Base-by-base conservation (phyloP, 1,140 invertebrate species). In the Chrysomallon squamiferum region DNA sequence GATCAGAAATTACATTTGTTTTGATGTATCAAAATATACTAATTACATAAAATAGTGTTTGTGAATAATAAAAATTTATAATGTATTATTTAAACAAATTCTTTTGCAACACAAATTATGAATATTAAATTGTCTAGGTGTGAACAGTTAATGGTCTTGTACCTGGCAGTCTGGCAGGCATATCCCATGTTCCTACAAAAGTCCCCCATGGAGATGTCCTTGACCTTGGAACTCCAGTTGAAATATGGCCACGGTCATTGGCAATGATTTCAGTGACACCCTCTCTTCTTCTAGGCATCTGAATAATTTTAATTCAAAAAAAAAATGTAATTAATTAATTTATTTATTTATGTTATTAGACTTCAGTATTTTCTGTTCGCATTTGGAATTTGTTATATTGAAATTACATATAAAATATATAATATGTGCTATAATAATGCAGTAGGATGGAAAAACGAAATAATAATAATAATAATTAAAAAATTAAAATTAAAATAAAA, bases 131-230 rank as follows among this genome's bases (percentile, higher is more conserved):
- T n/a, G n/a, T n/a, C n/a, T n/a, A n/a, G n/a, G n/a, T n/a, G n/a
- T n/a, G n/a, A n/a, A 29, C 9, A 7, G 20, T 18, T 32, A 25
- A 57, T 57, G 13, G 3, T 7, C 27, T 50, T 50, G 49, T 64
- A 84, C 83, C 82, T 75, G 82, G 81, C 65, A 85, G 74, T 66
- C 81, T 77, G 9, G 66, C 60, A 20, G 84, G 84, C 70, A 85
- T 71, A 57, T 86, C 84, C 82, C 82, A 86, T 27, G 84, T 85
- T 27, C 83, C 84, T 29, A 85, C 78, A 76, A 79, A 85, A 29
- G 74, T 77, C 18, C 83, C 84, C 82, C 83, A 86, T 58, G 84
- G 84, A 41, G 81, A 83, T 27, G 75, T 62, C 43, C 78, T 69
- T 27, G 73, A 76, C 62, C 78, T 76, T 47, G 72, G 75, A 6